Conservation (phyloP, 2,888 invertebrate genomes). For the Limulus polyphemus region DNA sequence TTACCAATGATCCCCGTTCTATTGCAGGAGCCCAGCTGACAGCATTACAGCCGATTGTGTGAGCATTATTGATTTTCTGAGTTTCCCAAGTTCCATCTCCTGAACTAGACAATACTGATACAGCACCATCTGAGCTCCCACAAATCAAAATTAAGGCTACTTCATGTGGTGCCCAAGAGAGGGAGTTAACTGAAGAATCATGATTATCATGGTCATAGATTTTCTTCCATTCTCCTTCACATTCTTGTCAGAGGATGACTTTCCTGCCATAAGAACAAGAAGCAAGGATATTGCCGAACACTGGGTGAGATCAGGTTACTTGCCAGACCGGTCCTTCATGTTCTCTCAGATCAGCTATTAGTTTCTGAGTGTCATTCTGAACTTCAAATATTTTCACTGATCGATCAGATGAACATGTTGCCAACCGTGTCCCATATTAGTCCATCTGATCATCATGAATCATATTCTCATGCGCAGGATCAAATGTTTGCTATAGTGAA, state of each 20-base stretch:
- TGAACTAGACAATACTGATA: constrained; percentile 60
- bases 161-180: constrained; percentile 92
- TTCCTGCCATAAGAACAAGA: constrained; percentile 97
- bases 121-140: constrained; percentile 91
- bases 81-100: constrained; percentile 60
- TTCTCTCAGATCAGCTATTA: constrained; percentile 85
- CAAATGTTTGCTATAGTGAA: constrained; percentile 79
- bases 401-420: constrained; percentile 96
- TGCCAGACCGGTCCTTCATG: constrained; percentile 75
- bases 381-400: constrained; percentile 94
- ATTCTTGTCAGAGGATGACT: constrained; percentile 98
- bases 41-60: constrained; percentile 92
- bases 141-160: constrained; percentile 86
- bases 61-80: constrained; percentile 88
- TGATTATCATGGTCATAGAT: constrained; percentile 86
- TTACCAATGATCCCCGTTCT: constrained; percentile 40
- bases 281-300: constrained; percentile 84
- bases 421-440: constrained; percentile 87
- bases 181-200: constrained; percentile 94
- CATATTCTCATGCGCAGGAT: constrained; percentile 98
- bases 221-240: constrained; percentile 66
- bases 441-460: constrained; percentile 98
- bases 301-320: constrained; percentile 97
- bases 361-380: constrained; percentile 77
- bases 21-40: constrained; percentile 88